Base-by-base conservation (phyloP, 2,888 invertebrate genomes). In the Psylliodes chrysocephalus region DNA sequence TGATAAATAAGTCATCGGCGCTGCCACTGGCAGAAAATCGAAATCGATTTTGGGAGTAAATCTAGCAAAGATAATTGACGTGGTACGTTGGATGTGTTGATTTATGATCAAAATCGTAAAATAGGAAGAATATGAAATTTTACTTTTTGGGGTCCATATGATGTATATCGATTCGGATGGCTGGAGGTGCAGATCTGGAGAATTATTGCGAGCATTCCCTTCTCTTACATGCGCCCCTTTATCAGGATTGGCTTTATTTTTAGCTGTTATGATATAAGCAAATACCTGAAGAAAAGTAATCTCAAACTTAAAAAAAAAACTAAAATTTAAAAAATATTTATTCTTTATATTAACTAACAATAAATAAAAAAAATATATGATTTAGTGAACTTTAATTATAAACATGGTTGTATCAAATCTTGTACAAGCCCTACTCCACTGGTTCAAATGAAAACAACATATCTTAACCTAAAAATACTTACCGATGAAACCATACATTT, bases 31-130 rank as follows among this genome's bases (percentile, higher is more conserved):
- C 25, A 22, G 4, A 10, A 25, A 47, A 44, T 17, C 15, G 15
- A 52, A 53, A 66, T 66, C 55, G 66, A 69, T 64, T 66, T 60
- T 47, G 8, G 53, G 40, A 65, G 53, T 49, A 61, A 65, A 65
- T 57, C 61, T 53, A 56, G 52, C 57, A 52, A 25, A 60, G 25
- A 57, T 65, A 65, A 61, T 46, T 61, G 65, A 65, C 61, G 44
- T 19, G 30, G 44, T 51, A 18, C 28, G 61, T 22, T 51, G 52
- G 52, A 57, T 42, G 14, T 22, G 30, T 38, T 65, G 65, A 65
- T 65, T 65, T 65, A 65, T 65, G 35, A 30, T 15, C n/a, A 35
- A 60, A 52, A 15, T 53, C 60, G 53, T 46, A 33, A 60, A 53
- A 52, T 28, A 19, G 30, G 35, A 35, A 51, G 53, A 40, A 47